Base-by-base conservation (phyloP, 2,888 invertebrate species). In the Perithous albicinctus region DNA sequence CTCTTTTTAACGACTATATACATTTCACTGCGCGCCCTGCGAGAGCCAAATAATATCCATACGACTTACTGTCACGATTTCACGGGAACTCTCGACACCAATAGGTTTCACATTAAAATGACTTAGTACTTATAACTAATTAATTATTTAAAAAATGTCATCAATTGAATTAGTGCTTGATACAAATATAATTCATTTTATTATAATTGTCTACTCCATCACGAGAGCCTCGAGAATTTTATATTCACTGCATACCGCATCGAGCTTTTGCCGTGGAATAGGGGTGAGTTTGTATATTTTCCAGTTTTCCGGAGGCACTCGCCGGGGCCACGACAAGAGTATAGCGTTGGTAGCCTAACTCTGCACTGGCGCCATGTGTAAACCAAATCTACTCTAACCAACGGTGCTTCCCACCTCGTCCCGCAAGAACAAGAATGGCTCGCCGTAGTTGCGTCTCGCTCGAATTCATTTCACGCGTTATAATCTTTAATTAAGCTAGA, bases 401-500 rank as follows among this genome's bases (percentile, higher is more conserved):
- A n/a, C 35, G 26, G 7, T 23, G 38, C 51, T 35, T 51, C 72
- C 46, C 56, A 43, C 70, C 70, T 59, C 72, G 41, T 66, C 69
- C 46, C 67, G 63, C 20, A 38, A 56, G 32, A 43, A 41, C 35
- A 54, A 61, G 70, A 43, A 70, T 66, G 51, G n/a, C n/a, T n/a
- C 41, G 76, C 54, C 41, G 72, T 74, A 64, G 80, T 77, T 80
- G 82, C 80, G 84, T 85, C 83, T 86, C 85, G 85, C 88, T 88
- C 84, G 87, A 88, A 88, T 90, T 89, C 88, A 87, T 89, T 90
- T 89, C 86, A 88, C 88, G 87, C 90, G 87, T 89, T 89, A 90
- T 89, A 89, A 90, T 90, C 88, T 89, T 90, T 90, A 90, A 90
- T 90, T 90, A 90, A 90, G 88, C 82, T 79, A 5, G 86, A 87